Percentiles rank a stretch among this genome's conserved stretches.
phyloP scores from a whole-genome alignment of 2,797 vertebrate species.

The Cirrhinus molitorella region DNA sequence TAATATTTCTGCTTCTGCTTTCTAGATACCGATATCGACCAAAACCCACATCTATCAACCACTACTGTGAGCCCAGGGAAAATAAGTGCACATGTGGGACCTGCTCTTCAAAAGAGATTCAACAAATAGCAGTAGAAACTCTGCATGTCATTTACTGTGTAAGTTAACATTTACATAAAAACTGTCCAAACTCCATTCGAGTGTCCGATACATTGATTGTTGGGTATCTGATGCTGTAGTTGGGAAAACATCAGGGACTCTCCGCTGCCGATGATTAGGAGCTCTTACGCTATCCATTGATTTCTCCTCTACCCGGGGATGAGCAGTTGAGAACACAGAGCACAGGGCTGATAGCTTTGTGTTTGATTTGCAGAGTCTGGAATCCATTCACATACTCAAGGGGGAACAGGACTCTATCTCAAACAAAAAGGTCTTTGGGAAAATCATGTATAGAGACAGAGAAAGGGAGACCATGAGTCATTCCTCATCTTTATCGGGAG shows the following conservation, averaged over 20 bases:
- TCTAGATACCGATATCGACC: neutral
- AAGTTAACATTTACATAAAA: slow-evolving; percentile 47
- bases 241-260: slow-evolving; percentile 41
- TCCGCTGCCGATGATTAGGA: slow-evolving; percentile 40
- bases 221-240: slow-evolving; percentile 25
- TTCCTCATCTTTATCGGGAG: slow-evolving; percentile 29
- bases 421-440: slow-evolving; percentile 37
- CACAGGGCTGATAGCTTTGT: slow-evolving; percentile 47
- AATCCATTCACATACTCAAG: slow-evolving; percentile 48
- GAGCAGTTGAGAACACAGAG: slow-evolving; percentile 29
- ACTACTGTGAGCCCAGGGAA: neutral
- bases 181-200: slow-evolving; percentile 15
- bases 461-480: slow-evolving; percentile 26
- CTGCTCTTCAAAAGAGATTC: slow-evolving; percentile 9
- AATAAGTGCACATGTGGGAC: slow-evolving; percentile 11
- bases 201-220: slow-evolving; percentile 44
- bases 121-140: neutral
- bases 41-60: neutral
- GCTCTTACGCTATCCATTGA: slow-evolving; percentile 51
- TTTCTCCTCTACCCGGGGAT: slow-evolving; percentile 49
- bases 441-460: slow-evolving; percentile 34
- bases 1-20: slow-evolving; percentile 3
- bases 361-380: slow-evolving; percentile 48
- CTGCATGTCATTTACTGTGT: neutral
- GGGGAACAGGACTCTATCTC: slow-evolving; percentile 33